These are phyloP conservation scores for Cepaea hortensis DNA, from an alignment of 2,888 invertebrate species.

Conservation along the genomic window DNA sequence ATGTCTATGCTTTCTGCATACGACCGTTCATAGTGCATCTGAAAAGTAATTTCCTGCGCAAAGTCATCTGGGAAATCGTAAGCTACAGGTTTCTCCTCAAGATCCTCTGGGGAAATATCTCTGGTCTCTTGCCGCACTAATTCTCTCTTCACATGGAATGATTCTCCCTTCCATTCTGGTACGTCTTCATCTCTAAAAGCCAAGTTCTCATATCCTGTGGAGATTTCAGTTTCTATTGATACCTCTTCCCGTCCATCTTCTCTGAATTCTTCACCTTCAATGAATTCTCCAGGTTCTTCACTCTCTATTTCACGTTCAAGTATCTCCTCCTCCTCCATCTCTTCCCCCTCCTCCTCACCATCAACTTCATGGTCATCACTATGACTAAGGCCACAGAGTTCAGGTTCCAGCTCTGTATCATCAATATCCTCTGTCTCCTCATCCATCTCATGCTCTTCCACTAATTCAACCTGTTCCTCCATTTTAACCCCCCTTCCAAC, in stretches of 20 bases:
- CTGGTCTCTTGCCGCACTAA: conserved; percentile 53
- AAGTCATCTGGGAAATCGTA: conserved; percentile 66
- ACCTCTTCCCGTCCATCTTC: not conserved
- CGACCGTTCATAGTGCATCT: conserved; percentile 48
- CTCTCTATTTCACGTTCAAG: not conserved
- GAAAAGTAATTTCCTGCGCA: conserved; percentile 53
- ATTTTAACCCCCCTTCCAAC: not conserved
- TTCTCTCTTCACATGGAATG: conserved; percentile 6
- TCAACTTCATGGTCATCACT: conserved; percentile 39
- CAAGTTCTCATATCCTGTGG: conserved; percentile 77
- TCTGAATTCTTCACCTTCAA: not conserved
- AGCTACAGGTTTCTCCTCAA: conserved; percentile 61
- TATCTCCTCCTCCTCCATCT: not conserved
- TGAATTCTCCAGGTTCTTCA: not conserved
- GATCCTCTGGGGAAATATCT: conserved; percentile 69
- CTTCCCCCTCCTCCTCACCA: conserved; percentile 10
- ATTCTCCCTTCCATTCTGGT: not conserved
- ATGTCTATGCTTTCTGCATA: conserved; percentile 3
- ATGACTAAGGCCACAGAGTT: conserved; percentile 23
- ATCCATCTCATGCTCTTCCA: conserved; percentile 25
- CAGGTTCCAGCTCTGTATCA: conserved; percentile 44
- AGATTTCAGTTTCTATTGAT: conserved; percentile 21
- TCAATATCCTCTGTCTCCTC: conserved; percentile 45
- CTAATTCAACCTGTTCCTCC: not conserved
- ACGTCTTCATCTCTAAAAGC: conserved; percentile 74